These are phyloP conservation scores for Rhogogaster chlorosoma DNA, from an alignment of 2,888 invertebrate genomes.

Conservation along the genomic window DNA sequence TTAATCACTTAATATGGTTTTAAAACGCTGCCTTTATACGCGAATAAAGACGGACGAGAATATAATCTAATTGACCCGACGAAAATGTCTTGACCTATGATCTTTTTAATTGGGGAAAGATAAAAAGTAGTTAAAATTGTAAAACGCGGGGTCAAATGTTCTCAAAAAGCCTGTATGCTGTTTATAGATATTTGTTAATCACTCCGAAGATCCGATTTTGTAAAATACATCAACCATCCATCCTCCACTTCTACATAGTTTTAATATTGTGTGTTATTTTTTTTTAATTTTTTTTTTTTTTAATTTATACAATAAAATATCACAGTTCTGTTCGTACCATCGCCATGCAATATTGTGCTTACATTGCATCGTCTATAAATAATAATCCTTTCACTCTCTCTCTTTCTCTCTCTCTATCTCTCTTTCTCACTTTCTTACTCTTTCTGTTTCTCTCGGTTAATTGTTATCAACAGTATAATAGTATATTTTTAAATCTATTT, in stretches of 20 bases:
- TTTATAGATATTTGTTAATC: background rate
- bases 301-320: conserved; percentile 77
- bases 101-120: background rate
- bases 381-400: conserved; percentile 50
- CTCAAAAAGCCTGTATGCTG: conserved; percentile 39
- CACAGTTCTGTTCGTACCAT: conserved; percentile 78
- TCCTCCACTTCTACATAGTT: conserved; percentile 60
- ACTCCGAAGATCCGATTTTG: conserved; percentile 50
- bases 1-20: background rate
- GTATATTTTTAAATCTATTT: conserved; percentile 53
- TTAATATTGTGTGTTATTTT: conserved; percentile 57
- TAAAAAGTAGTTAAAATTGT: conserved; percentile 27
- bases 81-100: conserved; percentile 9
- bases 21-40: conserved; percentile 10
- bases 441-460: conserved; percentile 51
- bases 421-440: conserved; percentile 55
- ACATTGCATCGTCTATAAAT: conserved; percentile 60
- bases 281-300: conserved; percentile 55
- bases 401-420: conserved; percentile 54
- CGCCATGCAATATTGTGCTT: conserved; percentile 70
- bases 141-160: background rate
- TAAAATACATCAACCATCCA: conserved; percentile 54
- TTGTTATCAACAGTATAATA: conserved; percentile 58
- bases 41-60: background rate
- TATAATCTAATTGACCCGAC: background rate